A percentile compares a stretch with the other conserved stretches of the same genome.
These are phyloP conservation scores for Fragum sueziense DNA, from an alignment of 2,888 invertebrate species.

Conservation along the genomic window DNA sequence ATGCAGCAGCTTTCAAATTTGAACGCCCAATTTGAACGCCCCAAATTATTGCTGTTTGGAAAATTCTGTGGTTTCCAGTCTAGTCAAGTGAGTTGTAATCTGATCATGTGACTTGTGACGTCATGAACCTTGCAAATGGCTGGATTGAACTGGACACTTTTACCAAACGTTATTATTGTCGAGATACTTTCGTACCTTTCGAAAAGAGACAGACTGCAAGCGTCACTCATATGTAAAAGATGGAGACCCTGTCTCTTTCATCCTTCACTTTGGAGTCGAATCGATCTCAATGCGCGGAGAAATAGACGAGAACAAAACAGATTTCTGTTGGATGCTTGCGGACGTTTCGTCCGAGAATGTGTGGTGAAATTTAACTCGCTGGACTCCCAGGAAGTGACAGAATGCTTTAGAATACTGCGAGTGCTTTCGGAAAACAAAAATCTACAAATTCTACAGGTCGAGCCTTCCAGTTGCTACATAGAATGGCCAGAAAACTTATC, in stretches of 20 bases:
- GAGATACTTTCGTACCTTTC: conserved; percentile 84
- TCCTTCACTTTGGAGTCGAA: conserved; percentile 78
- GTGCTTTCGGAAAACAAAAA: conserved; percentile 77
- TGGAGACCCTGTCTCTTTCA: conserved; percentile 84
- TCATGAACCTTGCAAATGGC: conserved; percentile 62
- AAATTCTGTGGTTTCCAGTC: not conserved
- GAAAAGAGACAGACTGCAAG: conserved; percentile 84
- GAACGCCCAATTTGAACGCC: no score
- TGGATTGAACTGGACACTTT: conserved; percentile 72
- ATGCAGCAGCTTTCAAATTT: no score
- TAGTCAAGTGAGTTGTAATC: no score
- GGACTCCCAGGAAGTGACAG: conserved; percentile 74
- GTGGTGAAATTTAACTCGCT: conserved; percentile 79
- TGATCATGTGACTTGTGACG: conserved; percentile 56
- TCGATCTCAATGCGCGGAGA: conserved; percentile 67
- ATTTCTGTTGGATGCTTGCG: conserved; percentile 79
- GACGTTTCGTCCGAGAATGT: conserved; percentile 78
- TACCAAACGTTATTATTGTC: conserved; percentile 81
- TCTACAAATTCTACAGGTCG: conserved; percentile 76
- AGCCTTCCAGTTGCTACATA: conserved; percentile 80
- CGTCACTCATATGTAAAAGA: conserved; percentile 85
- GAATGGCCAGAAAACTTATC: conserved; percentile 82
- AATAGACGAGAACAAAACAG: conserved; percentile 71
- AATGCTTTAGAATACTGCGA: conserved; percentile 73
- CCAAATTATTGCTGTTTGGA: no score